These are phyloP conservation scores for Stegostoma tigrinum DNA, from an alignment of 2,113 vertebrate genomes.

Conservation along the genomic window DNA sequence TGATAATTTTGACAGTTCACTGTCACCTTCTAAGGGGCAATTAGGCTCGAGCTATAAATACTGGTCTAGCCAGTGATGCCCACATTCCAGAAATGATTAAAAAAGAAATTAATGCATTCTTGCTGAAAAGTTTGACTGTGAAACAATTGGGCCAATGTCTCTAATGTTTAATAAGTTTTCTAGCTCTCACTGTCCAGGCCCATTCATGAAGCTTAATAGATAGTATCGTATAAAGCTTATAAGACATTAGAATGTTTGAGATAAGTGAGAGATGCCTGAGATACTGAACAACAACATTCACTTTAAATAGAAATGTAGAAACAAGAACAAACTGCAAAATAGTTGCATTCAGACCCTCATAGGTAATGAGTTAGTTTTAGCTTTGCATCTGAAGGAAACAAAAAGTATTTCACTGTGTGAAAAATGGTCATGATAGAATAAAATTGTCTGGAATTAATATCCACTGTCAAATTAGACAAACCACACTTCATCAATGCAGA, in stretches of 20 bases:
- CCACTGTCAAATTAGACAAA: background rate
- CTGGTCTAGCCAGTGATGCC: too few relatives aligned
- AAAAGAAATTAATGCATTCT: too few relatives aligned
- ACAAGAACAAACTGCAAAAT: background rate
- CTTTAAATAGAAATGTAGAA: background rate
- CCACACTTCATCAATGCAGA: background rate
- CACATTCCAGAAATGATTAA: too few relatives aligned
- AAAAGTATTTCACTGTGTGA: background rate
- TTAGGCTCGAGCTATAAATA: too few relatives aligned
- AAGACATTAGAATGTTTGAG: too few relatives aligned
- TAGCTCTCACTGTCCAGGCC: background rate
- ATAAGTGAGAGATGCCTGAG: too few relatives aligned
- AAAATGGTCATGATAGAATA: background rate
- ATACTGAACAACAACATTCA: background rate
- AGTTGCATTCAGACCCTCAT: background rate
- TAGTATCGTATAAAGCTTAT: too few relatives aligned
- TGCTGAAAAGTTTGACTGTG: too few relatives aligned
- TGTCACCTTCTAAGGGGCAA: too few relatives aligned
- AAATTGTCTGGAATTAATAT: background rate
- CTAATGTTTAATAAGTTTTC: background rate
- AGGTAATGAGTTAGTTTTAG: background rate
- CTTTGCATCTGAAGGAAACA: background rate
- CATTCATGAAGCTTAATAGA: background rate
- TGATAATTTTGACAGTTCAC: too few relatives aligned
- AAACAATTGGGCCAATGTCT: background rate